These are phyloP conservation scores for Acanthosepion esculentum DNA, from an alignment of 2,888 invertebrate genomes.

Conservation along the genomic window DNA sequence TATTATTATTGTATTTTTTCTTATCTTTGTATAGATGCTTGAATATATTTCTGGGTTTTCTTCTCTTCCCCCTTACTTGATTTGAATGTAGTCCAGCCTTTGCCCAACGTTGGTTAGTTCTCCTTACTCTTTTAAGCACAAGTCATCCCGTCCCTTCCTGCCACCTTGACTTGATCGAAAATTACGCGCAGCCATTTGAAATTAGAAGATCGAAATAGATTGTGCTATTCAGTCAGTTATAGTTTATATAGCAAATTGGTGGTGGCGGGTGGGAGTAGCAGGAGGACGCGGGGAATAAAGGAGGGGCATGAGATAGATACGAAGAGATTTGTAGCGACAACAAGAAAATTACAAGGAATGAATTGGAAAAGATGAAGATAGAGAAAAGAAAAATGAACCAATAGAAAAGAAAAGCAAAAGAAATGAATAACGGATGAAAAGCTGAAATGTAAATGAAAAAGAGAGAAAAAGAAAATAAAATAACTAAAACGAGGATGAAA, in stretches of 20 bases:
- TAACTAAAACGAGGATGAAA: background rate
- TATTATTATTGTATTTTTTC: background rate
- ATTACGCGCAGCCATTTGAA: background rate
- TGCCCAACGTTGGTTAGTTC: background rate
- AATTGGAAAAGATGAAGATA: background rate
- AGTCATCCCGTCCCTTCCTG: background rate
- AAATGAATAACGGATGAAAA: background rate
- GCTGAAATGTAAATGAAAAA: background rate
- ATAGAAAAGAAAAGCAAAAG: background rate
- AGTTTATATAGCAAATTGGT: background rate
- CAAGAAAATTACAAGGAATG: background rate
- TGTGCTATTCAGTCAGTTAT: background rate
- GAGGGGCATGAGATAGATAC: background rate
- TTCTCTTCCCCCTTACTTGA: background rate
- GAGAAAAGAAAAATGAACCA: background rate
- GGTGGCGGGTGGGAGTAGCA: background rate
- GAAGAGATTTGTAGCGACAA: background rate
- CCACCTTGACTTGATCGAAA: background rate
- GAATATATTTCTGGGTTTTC: conserved; percentile 2
- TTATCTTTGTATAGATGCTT: background rate
- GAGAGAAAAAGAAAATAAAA: background rate
- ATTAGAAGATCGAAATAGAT: background rate
- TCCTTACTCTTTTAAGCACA: background rate
- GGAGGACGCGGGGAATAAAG: background rate
- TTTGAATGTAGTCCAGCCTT: background rate